These are phyloP conservation scores for Hiodon tergisus DNA, from an alignment of 2,113 vertebrate species.

Conservation along the genomic window DNA sequence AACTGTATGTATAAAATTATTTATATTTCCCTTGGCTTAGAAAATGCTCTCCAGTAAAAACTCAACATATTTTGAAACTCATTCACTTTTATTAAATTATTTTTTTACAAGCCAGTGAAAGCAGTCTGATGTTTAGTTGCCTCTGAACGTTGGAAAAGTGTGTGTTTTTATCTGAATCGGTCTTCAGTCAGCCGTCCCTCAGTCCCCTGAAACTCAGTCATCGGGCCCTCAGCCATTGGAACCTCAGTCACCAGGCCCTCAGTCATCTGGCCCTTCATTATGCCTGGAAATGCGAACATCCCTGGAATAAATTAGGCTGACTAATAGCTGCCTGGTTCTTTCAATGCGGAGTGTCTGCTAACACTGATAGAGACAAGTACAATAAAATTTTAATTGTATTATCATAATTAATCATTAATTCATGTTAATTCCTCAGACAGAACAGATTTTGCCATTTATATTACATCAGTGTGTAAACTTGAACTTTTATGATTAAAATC, in stretches of 20 bases:
- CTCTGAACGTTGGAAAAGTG: no score
- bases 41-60: no score
- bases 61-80: no score
- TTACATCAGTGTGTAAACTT: no score
- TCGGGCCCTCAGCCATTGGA: constrained; percentile 15
- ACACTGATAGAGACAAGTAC: constrained; percentile 34
- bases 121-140: no score
- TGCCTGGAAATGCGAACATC: constrained; percentile 22
- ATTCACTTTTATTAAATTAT: no score
- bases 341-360: constrained; percentile 32
- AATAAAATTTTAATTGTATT: constrained; percentile 39
- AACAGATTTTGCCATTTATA: neutral
- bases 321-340: constrained; percentile 28
- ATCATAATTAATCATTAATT: constrained; percentile 42
- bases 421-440: constrained; percentile 28
- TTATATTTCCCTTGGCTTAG: no score
- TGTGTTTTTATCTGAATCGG: no score
- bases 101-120: no score
- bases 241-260: constrained; percentile 4
- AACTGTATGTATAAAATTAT: no score
- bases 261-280: constrained; percentile 31
- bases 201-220: constrained; percentile 7
- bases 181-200: no score
- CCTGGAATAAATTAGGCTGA: constrained; percentile 30
- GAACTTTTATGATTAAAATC: no score